Base-by-base conservation (phyloP, 2,888 invertebrate genomes). In the Acronicta aceris region DNA sequence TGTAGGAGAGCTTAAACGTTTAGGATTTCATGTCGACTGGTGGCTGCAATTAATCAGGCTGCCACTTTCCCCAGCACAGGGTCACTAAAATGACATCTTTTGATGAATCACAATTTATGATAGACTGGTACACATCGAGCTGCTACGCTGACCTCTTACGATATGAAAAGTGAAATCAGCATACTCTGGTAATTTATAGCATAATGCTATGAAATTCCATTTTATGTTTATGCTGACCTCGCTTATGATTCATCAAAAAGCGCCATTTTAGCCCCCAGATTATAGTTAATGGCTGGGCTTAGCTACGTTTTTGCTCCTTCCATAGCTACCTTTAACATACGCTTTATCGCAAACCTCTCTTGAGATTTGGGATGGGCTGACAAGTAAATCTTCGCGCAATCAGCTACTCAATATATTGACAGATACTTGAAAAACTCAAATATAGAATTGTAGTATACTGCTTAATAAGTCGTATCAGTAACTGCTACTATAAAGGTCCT, bases 211-310 rank as follows among this genome's bases (percentile, higher is more conserved):
- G n/a, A n/a, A n/a, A n/a, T n/a, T n/a, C n/a, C n/a, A n/a, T n/a
- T n/a, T n/a, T n/a, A n/a, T n/a, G n/a, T n/a, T n/a, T n/a, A n/a
- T n/a, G n/a, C 21, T 21, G 21, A 21, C 21, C 21, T 3, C 21
- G 4, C 21, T 21, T 21, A 4, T 21, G 2, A 21, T 21, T 21
- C 21, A 4, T 21, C 21, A 21, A 3, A 21, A 21, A 4, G 2
- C 4, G 21, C 21, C 21, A 21, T 21, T 21, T 21, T 21, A 21
- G 21, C 4, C 4, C 21, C 21, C 21, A 85, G 85, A 87, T 88
- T 88, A 86, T 81, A 84, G 83, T 78, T 84, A 87, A 88, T 87
- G 84, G 85, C 76, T 60, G 57, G 84, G 86, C 86, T 89, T 87
- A 88, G 81, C 74, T 73, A 75, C 81, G 79, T 83, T 86, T 83